Evolutionary conservation across 2,888 invertebrate genomes (phyloP), one percentile per base, ranked within the genome.

Genomic region (Choristoneura rosaceana): DNA sequence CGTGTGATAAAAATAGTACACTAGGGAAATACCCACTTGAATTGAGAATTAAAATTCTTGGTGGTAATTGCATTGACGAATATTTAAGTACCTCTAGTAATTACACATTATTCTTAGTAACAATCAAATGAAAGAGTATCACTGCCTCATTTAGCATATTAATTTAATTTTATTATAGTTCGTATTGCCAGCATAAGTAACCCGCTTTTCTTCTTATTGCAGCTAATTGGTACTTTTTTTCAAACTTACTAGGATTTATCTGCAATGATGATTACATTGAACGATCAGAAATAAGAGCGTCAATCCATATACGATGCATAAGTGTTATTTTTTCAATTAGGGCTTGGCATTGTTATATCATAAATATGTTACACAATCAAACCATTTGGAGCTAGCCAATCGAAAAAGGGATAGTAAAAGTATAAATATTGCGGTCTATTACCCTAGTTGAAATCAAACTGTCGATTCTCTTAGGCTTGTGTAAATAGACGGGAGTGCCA

Each of bases 91-190:
- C 55, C 55, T 55, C 55, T 55, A 55, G 55, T 55, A 55, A 55
- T 55, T 55, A 55, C 17, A 55, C 25, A 55, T 55, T 55, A 55
- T 25, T 25, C n/a, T 67, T 61, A 62, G 71, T 67, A 66, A 71
- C n/a, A n/a, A 61, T 70, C 38, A 69, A 69, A 15, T 50, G 47
- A 67, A 55, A 45, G 55, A 68, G 38, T 71, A 68, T 68, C 71
- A 63, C 63, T 68, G 71, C 71, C 63, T 50, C 47, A 47, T 15
- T 25, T 68, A 68, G 62, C 62, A 17, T 38, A 62, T 58, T 68
- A 68, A 68, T 71, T 58, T 61, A 71, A 68, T 71, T 67, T 55
- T 55, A 55, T 10, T 55, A 55, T 55, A 55, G 55, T 55, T 55
- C 38, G 7, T 55, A 10, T 33, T 62, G 61, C 50, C 33, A 55